Percentiles rank a stretch among this genome's conserved stretches.
These are phyloP conservation scores for Drosophila incognita DNA, from an alignment of 2,888 invertebrate genomes.

Conservation along the genomic window DNA sequence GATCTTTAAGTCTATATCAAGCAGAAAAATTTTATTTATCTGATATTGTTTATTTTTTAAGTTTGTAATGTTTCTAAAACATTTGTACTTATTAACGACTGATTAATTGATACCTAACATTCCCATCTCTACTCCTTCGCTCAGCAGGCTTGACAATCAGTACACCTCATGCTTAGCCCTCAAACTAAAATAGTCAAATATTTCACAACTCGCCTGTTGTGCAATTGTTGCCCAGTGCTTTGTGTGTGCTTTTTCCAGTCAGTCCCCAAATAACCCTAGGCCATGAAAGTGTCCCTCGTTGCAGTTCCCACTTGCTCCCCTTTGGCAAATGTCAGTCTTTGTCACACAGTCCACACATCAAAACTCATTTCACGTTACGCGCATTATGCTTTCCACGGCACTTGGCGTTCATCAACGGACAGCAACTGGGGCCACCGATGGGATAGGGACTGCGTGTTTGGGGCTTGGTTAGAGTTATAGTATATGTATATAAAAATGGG, in stretches of 20 bases:
- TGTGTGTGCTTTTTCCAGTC: slow-evolving; percentile 35
- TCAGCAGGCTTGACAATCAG: neutral
- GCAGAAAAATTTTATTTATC: neutral
- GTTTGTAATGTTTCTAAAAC: neutral
- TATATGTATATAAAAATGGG: slow-evolving; percentile 32
- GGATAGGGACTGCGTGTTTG: slow-evolving; percentile 37
- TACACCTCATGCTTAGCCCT: neutral
- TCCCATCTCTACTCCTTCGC: neutral
- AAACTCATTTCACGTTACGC: slow-evolving; percentile 77
- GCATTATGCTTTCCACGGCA: slow-evolving; percentile 77
- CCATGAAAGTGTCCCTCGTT: slow-evolving; percentile 53
- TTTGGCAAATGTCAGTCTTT: slow-evolving; percentile 43
- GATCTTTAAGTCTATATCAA: neutral
- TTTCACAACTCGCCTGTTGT: slow-evolving; percentile 4
- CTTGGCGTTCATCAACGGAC: slow-evolving; percentile 72
- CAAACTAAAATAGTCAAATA: slow-evolving; percentile 3
- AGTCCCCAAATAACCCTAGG: slow-evolving; percentile 52
- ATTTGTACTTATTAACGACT: neutral
- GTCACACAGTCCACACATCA: slow-evolving; percentile 52
- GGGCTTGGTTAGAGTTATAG: slow-evolving; percentile 58
- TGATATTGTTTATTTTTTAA: neutral
- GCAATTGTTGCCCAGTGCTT: slow-evolving; percentile 33
- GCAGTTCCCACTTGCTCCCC: slow-evolving; percentile 25
- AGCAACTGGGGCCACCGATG: slow-evolving; percentile 55
- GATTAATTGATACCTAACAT: neutral